Conservation (phyloP, 23 tunicate species). For the Trididemnum nubilum region DNA sequence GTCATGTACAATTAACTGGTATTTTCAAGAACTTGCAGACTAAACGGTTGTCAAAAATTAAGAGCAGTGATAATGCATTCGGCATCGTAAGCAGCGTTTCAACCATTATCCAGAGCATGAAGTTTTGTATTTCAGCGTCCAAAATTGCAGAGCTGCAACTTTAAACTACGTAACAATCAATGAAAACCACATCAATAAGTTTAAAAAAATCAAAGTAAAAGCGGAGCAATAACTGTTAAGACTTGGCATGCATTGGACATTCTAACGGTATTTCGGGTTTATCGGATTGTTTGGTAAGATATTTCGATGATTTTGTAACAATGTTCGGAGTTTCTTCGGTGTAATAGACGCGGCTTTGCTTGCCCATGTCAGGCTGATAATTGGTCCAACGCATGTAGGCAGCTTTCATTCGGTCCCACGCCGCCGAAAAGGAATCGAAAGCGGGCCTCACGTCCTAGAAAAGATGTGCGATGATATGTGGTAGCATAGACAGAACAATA, state of each 20-base stretch:
- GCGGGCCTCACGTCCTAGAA: constrained; percentile 89
- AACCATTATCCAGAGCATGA: too few relatives aligned
- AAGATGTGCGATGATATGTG: background rate
- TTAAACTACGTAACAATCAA: too few relatives aligned
- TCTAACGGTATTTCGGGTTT: constrained; percentile 60
- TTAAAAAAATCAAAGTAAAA: background rate
- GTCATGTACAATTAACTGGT: too few relatives aligned
- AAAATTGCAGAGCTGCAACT: too few relatives aligned
- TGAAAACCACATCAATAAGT: background rate
- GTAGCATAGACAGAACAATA: background rate
- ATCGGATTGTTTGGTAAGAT: too few relatives aligned
- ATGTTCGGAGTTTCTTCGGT: constrained; percentile 28
- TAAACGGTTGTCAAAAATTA: too few relatives aligned
- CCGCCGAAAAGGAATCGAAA: constrained; percentile 61
- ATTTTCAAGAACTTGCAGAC: too few relatives aligned
- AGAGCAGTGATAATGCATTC: too few relatives aligned
- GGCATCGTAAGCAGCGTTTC: too few relatives aligned
- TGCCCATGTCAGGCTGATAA: constrained; percentile 28
- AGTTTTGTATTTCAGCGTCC: too few relatives aligned
- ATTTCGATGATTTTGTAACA: background rate
- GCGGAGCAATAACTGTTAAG: background rate
- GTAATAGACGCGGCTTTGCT: constrained; percentile 51
- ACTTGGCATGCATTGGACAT: constrained; percentile 90
- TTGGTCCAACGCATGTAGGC: constrained; percentile 78
- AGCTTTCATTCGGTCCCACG: constrained; percentile 86